Conservation (phyloP, 2,797 vertebrate species). For the Phaenicophaeus curvirostris region DNA sequence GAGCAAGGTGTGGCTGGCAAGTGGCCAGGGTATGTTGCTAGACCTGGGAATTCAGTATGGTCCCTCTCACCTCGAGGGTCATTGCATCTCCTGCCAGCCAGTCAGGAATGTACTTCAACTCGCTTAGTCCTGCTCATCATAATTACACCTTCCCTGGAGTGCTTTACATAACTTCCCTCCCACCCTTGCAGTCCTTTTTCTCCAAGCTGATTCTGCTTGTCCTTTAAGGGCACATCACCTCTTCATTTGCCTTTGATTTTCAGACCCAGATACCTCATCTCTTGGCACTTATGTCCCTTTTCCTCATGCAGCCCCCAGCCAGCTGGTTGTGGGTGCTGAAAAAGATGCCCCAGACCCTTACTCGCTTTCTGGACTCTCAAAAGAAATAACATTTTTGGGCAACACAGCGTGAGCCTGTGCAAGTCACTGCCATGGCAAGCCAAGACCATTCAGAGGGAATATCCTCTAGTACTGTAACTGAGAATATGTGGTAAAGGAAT, state of each 20-base stretch:
- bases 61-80: not conserved
- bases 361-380: not conserved
- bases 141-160: not conserved
- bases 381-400: not conserved
- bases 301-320: not conserved
- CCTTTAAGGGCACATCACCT: not conserved
- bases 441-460: not conserved
- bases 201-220: not conserved
- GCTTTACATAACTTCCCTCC: not conserved
- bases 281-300: not conserved
- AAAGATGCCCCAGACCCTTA: not conserved
- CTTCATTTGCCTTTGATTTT: not conserved
- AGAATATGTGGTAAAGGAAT: not conserved
- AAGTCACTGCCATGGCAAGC: not conserved
- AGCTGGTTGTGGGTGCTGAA: not conserved
- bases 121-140: not conserved
- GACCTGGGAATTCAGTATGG: not conserved
- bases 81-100: not conserved
- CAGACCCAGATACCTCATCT: not conserved
- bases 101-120: not conserved
- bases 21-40: not conserved
- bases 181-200: not conserved
- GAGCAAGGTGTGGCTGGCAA: not conserved
- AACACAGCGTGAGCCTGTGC: not conserved
- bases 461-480: not conserved